These are phyloP conservation scores for Sebastes hubbsi DNA, from an alignment of 2,797 vertebrate species.

Conservation along the genomic window DNA sequence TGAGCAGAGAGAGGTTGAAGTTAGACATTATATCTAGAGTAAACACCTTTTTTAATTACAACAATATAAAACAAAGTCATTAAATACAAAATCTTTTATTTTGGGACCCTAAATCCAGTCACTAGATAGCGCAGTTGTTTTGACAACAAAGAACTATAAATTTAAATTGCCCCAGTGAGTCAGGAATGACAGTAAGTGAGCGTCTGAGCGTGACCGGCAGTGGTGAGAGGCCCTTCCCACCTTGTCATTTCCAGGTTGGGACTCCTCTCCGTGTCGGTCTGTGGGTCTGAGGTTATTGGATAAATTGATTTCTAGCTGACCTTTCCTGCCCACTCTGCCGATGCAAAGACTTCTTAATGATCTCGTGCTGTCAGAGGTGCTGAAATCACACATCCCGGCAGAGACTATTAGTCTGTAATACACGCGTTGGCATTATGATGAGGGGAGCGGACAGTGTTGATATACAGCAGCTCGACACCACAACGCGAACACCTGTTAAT, in stretches of 20 bases:
- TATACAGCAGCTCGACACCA: constrained; percentile 19
- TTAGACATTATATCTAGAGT: background rate
- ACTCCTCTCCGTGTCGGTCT: constrained; percentile 22
- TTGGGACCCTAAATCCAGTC: background rate
- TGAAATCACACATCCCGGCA: constrained; percentile 68
- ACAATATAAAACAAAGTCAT: background rate
- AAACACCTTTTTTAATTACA: background rate
- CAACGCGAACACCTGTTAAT: constrained; percentile 50
- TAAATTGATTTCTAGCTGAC: constrained; percentile 76
- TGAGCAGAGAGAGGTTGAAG: background rate
- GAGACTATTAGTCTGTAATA: constrained; percentile 48
- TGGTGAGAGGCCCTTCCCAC: constrained; percentile 3
- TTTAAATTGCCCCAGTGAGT: constrained; percentile 16
- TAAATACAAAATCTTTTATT: background rate
- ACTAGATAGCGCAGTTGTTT: background rate
- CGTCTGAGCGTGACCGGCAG: constrained; percentile 5
- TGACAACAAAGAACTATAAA: background rate
- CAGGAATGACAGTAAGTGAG: constrained; percentile 1
- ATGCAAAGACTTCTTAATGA: constrained; percentile 75
- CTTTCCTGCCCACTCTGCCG: constrained; percentile 60
- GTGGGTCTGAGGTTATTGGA: constrained; percentile 58
- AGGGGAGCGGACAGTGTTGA: constrained; percentile 24
- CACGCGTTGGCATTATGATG: constrained; percentile 34
- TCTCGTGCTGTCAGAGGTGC: constrained; percentile 79
- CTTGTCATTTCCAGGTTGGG: constrained; percentile 48